phyloP scores from a whole-genome alignment of 2,888 invertebrate genomes.

The Drosophila leonis region DNA sequence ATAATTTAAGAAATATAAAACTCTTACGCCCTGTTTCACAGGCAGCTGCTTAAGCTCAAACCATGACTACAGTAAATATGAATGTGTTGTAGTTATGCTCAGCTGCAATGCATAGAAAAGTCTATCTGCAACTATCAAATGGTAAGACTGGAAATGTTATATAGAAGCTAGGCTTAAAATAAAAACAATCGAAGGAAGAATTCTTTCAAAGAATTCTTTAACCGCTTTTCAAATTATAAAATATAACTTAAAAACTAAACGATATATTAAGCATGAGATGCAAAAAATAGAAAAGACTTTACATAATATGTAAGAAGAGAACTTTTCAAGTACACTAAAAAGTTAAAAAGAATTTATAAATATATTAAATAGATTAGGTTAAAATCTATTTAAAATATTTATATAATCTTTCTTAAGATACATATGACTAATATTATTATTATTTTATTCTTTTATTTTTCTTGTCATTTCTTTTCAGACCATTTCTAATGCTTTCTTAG shows the following conservation, averaged over 20 bases:
- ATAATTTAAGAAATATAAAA: conserved; percentile 33
- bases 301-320: too few species aligned
- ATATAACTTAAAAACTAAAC: too few species aligned
- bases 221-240: too few species aligned
- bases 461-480: too few species aligned
- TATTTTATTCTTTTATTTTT: background rate
- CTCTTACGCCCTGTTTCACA: conserved; percentile 4
- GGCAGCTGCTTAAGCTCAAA: conserved; percentile 21
- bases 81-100: background rate
- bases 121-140: background rate
- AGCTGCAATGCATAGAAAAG: background rate
- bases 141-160: too few species aligned
- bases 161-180: too few species aligned
- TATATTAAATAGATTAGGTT: background rate
- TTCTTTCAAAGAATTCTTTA: too few species aligned
- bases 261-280: too few species aligned
- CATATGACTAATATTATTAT: too few species aligned
- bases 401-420: background rate
- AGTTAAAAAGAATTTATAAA: background rate
- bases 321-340: too few species aligned
- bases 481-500: background rate
- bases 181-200: too few species aligned
- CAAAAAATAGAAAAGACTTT: too few species aligned
- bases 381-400: background rate
- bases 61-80: conserved; percentile 11